These are phyloP conservation scores for Pseudomyrmex concolor DNA, from an alignment of 1,140 invertebrate species.

Conservation along the genomic window DNA sequence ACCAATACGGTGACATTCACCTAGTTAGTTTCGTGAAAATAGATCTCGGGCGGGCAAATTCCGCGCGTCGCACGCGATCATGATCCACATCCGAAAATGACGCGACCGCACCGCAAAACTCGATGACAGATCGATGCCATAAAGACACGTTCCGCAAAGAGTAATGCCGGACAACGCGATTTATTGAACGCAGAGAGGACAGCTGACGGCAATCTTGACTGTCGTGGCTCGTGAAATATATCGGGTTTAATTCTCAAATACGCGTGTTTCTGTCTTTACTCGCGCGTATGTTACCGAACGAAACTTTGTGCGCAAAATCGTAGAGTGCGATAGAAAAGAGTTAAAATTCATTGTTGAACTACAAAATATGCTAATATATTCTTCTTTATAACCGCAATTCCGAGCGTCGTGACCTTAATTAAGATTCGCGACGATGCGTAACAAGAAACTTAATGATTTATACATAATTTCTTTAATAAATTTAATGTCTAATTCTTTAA, in stretches of 20 bases:
- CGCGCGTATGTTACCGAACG: too few relatives aligned
- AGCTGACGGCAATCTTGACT: not conserved
- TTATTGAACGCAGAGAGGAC: not conserved
- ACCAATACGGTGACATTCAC: too few relatives aligned
- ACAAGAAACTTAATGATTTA: too few relatives aligned
- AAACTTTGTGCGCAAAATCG: too few relatives aligned
- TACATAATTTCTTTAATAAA: too few relatives aligned
- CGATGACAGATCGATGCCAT: slow-evolving; percentile 32
- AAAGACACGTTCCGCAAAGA: slow-evolving; percentile 15
- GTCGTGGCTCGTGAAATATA: not conserved
- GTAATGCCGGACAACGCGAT: not conserved
- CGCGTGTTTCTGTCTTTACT: not conserved
- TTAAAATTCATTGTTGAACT: too few relatives aligned
- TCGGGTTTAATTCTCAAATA: not conserved
- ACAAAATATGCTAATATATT: too few relatives aligned
- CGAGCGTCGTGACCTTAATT: too few relatives aligned
- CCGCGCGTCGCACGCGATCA: not conserved
- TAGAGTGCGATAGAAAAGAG: too few relatives aligned
- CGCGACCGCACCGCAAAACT: slow-evolving; percentile 2
- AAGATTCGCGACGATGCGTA: too few relatives aligned
- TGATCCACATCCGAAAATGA: slow-evolving; percentile 29
- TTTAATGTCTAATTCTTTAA: too few relatives aligned
- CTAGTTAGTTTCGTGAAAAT: slow-evolving; percentile 32
- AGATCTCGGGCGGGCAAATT: slow-evolving; percentile 26
- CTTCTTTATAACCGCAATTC: too few relatives aligned